Conservation (phyloP, 2,113 vertebrate genomes). For the Clarias batrachus region DNA sequence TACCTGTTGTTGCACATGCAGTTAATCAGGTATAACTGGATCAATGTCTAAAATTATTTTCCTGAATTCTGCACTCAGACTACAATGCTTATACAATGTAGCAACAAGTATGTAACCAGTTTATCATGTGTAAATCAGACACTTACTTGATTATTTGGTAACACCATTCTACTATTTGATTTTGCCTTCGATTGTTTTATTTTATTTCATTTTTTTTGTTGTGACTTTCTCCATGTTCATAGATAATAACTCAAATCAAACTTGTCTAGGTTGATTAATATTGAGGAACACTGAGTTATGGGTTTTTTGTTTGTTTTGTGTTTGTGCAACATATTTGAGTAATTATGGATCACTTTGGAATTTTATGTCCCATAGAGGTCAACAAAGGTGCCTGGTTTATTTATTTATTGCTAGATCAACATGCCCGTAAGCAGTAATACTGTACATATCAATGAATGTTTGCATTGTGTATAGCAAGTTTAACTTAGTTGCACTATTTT, state of each 20-base stretch:
- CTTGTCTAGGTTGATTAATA: neutral
- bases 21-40: neutral
- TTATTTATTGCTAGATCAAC: neutral
- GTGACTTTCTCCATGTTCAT: neutral
- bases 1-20: neutral
- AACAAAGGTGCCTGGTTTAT: neutral
- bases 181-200: neutral
- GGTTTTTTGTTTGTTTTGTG: neutral
- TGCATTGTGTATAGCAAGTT: neutral
- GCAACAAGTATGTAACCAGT: neutral
- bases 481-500: neutral
- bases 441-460: neutral
- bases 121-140: neutral
- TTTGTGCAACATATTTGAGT: neutral
- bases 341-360: neutral
- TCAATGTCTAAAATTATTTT: neutral
- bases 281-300: neutral
- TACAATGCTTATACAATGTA: neutral
- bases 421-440: neutral
- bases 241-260: neutral
- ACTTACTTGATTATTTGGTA: neutral
- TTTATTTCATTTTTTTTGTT: neutral
- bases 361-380: neutral
- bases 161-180: neutral
- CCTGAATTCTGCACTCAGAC: neutral